Base-by-base conservation (phyloP, 2,113 vertebrate genomes). In the Malaclemys terrapin region DNA sequence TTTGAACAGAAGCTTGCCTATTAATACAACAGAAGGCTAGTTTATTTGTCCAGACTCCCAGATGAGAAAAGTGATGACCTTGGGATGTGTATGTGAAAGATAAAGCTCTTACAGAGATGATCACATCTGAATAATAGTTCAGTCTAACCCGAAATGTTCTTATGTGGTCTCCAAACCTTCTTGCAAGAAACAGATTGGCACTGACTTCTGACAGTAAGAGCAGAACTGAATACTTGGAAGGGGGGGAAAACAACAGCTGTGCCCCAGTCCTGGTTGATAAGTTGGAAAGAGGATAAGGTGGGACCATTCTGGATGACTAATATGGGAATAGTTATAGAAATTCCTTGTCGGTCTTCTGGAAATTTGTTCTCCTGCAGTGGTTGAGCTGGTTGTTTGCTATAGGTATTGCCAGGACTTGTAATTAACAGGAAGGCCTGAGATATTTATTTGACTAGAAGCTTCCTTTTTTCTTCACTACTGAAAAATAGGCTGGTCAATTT, bases 341-440 rank as follows among this genome's bases (percentile, higher is more conserved):
- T 59, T 75, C 80, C n/a, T 49, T 86, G 49, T 80, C 78, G 24
- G 11, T 35, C 53, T 6, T 47, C n/a, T 78, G 42, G 52, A 17
- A 5, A 29, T 24, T 10, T 16, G 0, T 2, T 10, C 22, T 86
- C 0, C 0, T 65, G 54, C 89, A 1, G 11, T 59, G 3, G 9
- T 25, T 52, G 25, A 9, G 85, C 56, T 69, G 65, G n/a, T 2
- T 20, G n/a, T 47, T 16, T 50, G 59, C 89, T 57, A 7, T 3
- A 24, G 57, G 31, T 38, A 8, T 85, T 88, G 90, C 83, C 47
- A 14, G 84, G 62, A 81, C 54, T 47, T 50, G 59, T 57, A 78
- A 24, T 25, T 45, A 25, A 53, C 83, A 85, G 82, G 59, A 93
- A 92, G 57, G 49, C 50, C 76, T 31, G 24, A 62, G 69, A 25